Evolutionary conservation across 2,888 invertebrate species (phyloP), one percentile per base, ranked within the genome.

Genomic region (Ecliptopera silaceata): DNA sequence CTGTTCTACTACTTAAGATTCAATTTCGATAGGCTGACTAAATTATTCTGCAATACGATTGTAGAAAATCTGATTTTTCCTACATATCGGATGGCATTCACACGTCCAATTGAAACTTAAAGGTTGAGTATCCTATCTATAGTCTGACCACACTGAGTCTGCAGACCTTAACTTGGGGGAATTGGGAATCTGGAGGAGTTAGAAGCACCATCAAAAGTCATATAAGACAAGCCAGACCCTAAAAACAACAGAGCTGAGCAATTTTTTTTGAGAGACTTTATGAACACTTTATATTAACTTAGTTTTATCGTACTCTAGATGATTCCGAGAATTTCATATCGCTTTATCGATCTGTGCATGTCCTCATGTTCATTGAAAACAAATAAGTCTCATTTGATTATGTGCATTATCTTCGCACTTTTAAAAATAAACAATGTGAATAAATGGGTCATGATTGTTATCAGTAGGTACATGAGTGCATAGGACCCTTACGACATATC

Each of bases 301-400:
- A n/a, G n/a, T n/a, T n/a, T n/a, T n/a, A n/a, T n/a, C n/a, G n/a
- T 49, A 51, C 55, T 36, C 49, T 58, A 59, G 46, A 46, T 55
- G 43, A 39, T 57, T 34, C 53, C 8, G 26, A 50, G 49, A 57
- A 54, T 29, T 22, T 57, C 20, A 50, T 63, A 60, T 58, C 63
- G 32, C n/a, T 39, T 43, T 56, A 60, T 53, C 49, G 46, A 57
- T 59, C 41, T 53, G 44, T 59, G 58, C 56, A 49, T 56, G 63
- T 61, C 51, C 56, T 59, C 56, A 47, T 52, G 42, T 52, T 31
- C 47, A 56, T 49, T 56, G 39, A 43, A 49, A 49, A 49, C 44
- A 49, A 43, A 44, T 55, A 55, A 38, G 38, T 55, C 6, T 1
- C 20, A 20, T 20, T 20, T 20, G 49, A 39, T 39, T 39, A 26